Percentiles rank a stretch among this genome's conserved stretches.
phyloP scores from a whole-genome alignment of 1,140 invertebrate species.

The Bacillus rossius region DNA sequence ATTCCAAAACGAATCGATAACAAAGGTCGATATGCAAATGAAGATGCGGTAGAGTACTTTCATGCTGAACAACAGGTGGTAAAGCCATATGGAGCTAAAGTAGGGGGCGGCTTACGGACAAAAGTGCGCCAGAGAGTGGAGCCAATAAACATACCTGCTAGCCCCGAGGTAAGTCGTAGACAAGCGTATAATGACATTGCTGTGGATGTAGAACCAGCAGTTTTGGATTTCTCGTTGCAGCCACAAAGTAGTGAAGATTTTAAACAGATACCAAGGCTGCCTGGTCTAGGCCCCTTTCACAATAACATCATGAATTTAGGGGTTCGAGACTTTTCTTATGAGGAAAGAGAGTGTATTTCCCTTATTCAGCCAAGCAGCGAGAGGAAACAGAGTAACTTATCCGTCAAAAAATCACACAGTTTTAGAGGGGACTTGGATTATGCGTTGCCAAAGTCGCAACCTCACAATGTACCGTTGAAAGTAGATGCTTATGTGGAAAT shows the following conservation, averaged over 20 bases:
- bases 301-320: too few relatives aligned
- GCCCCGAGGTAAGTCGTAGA: constrained; percentile 11
- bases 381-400: constrained; percentile 9
- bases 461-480: not conserved
- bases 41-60: constrained; percentile 21
- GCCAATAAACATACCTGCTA: constrained; percentile 47
- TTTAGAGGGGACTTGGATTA: constrained; percentile 1
- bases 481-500: not conserved
- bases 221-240: too few relatives aligned
- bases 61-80: not conserved
- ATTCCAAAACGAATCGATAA: constrained; percentile 47
- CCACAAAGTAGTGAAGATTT: too few relatives aligned
- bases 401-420: constrained; percentile 19
- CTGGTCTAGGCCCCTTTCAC: too few relatives aligned
- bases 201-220: too few relatives aligned
- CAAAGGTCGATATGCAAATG: constrained; percentile 47
- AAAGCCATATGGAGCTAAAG: constrained; percentile 28
- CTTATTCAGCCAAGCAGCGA: too few relatives aligned
- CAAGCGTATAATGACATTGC: too few relatives aligned
- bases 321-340: too few relatives aligned
- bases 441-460: too few relatives aligned
- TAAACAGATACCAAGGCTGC: too few relatives aligned
- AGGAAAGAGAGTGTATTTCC: too few relatives aligned
- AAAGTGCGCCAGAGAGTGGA: constrained; percentile 43
- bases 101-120: constrained; percentile 23